Base-by-base conservation (phyloP, 2,113 vertebrate genomes). In the Percopsis transmontana region DNA sequence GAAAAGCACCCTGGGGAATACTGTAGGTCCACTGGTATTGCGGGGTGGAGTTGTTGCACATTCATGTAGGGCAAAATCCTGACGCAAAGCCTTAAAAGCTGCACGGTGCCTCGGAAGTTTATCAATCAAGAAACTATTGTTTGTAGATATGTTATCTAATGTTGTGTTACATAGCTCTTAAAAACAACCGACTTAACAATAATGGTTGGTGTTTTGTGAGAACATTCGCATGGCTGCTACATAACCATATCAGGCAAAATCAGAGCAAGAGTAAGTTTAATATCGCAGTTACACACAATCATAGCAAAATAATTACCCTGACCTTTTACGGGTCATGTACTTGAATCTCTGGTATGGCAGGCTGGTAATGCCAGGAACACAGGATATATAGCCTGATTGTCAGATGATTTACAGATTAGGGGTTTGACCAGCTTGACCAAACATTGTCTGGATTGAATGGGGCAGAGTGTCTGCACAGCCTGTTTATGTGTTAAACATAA, bases 81-180 rank as follows among this genome's bases (percentile, higher is more conserved):
- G 71, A 77, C 69, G 79, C 70, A 77, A 33, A 2, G 0, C 1
- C n/a, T 3, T 19, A 56, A 63, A 2, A 5, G 44, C 53, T 16
- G 41, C 58, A 18, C 16, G 38, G 42, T 7, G 68, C 50, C 68
- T 50, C 66, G 62, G 66, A 72, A 73, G 70, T 6, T 40, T 65
- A 33, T 33, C 54, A 53, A 52, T 74, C 74, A 66, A 50, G 38
- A 12, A 0, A 0, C 70, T 5, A 83, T 83, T 80, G 74, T 82
- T 68, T 72, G 0, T 15, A 44, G 65, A 69, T 48, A 21, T 56
- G 51, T 55, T 18, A 27, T 59, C 5, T 58, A 21, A 19, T 47
- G 33, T 20, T 52, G 20, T 24, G 27, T 33, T 33, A 7, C 27
- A n/a, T n/a, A 33, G 27, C 27, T 33, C 3, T 39, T 55, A 44